Evolutionary conservation across 2,888 invertebrate genomes (phyloP).

Genomic region (Aleiodes testaceus): DNA sequence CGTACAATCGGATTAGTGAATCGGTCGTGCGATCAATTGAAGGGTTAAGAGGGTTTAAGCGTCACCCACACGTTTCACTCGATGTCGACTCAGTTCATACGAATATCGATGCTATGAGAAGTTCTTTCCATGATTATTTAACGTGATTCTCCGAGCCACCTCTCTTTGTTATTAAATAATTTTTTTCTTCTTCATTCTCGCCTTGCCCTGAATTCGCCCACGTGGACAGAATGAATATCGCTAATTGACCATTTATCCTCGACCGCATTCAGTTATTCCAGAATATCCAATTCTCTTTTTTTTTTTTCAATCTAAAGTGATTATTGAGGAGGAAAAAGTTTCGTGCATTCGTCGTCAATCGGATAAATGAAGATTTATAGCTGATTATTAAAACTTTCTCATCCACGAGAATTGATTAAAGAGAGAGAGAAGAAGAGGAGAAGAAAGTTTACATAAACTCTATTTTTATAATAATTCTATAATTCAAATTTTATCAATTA

Average conservation of each 20-base stretch:
- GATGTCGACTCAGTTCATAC: slow-evolving; percentile 38
- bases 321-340: no score
- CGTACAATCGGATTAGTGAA: slow-evolving; percentile 54
- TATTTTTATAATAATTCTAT: no score
- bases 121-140: slow-evolving; percentile 39
- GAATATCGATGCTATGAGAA: slow-evolving; percentile 38
- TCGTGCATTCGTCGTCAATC: no score
- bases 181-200: slow-evolving; percentile 2
- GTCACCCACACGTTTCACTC: slow-evolving; percentile 49
- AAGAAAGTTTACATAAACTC: no score
- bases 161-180: slow-evolving; percentile 27
- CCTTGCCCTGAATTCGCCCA: slow-evolving; percentile 34
- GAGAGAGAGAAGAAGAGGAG: no score
- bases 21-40: slow-evolving; percentile 57
- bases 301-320: no score
- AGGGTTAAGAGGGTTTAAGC: slow-evolving; percentile 54
- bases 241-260: slow-evolving; percentile 18
- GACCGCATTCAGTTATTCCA: slow-evolving; percentile 9
- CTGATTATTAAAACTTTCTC: no score
- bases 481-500: no score
- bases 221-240: slow-evolving; percentile 11
- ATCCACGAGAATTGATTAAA: no score
- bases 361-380: no score
- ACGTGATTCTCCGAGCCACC: slow-evolving; percentile 18
- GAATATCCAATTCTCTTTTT: background rate